Evolutionary conservation across 2,888 invertebrate species (phyloP).

Genomic region (Drosophila neonasuta): DNA sequence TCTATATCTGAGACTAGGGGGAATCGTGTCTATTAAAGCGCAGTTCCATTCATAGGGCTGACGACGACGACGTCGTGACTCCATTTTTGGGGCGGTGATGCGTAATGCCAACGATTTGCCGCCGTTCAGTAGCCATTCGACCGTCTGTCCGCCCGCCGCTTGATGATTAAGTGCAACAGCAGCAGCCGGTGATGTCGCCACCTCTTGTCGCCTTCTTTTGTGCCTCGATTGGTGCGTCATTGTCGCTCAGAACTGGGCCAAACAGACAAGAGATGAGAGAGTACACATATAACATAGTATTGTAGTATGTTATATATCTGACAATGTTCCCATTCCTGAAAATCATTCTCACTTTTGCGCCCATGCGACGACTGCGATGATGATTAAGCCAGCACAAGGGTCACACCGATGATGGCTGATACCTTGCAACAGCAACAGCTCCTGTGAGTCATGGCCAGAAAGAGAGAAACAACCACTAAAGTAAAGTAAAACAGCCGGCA

Average conservation of each 20-base stretch:
- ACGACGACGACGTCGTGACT: constrained; percentile 58
- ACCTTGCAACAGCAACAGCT: constrained; percentile 46
- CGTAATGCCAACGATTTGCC: constrained; percentile 63
- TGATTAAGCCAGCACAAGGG: constrained; percentile 63
- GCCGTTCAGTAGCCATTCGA: constrained; percentile 53
- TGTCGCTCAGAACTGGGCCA: constrained; percentile 67
- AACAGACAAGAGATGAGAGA: constrained; percentile 37
- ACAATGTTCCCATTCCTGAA: constrained; percentile 45
- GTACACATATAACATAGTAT: constrained; percentile 10
- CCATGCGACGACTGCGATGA: constrained; percentile 24
- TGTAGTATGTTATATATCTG: constrained; percentile 6
- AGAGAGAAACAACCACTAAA: constrained; percentile 47
- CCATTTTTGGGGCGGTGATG: constrained; percentile 65
- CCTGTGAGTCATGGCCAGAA: constrained; percentile 65
- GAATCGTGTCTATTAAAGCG: constrained; percentile 61
- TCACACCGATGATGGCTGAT: constrained; percentile 45
- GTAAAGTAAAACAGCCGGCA: constrained; percentile 35
- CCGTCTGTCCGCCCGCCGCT: constrained; percentile 12
- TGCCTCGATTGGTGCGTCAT: constrained; percentile 62
- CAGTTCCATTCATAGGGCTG: constrained; percentile 37
- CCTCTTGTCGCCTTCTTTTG: constrained; percentile 27
- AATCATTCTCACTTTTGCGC: constrained; percentile 70
- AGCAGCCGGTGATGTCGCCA: constrained; percentile 31
- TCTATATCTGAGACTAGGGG: neutral
- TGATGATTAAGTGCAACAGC: constrained; percentile 71